Base-by-base conservation (phyloP, 2,888 invertebrate genomes). In the Mythimna loreyi region DNA sequence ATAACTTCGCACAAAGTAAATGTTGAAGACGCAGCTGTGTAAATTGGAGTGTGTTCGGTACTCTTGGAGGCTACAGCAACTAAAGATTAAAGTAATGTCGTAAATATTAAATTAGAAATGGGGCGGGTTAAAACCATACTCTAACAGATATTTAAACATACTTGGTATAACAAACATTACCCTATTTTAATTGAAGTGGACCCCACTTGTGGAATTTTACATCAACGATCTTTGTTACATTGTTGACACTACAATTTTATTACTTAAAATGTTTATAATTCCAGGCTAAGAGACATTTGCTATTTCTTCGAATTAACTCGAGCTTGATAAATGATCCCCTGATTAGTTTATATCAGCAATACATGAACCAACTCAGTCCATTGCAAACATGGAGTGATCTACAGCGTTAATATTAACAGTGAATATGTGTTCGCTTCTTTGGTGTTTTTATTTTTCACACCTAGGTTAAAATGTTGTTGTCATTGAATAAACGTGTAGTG, bases 401-500 rank as follows among this genome's bases (percentile, higher is more conserved):
- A 45, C n/a, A 21, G 33, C 13, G 13, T 49, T 62, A 28, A 36
- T 21, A 49, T 36, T 28, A 36, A 21, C 49, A 60, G 33, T 36
- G 19, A 49, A 36, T 16, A 61, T n/a, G 33, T 47, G 47, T 64
- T 49, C 40, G 61, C 47, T 60, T 49, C n/a, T 47, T 33, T 25
- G 13, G 11, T 49, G 56, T 66, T 66, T 67, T 66, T 6, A 25
- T 59, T 49, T 58, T 47, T 53, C 58, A 47, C 36, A 49, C 25
- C 19, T 68, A 60, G 55, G 28, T 45, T 59, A 73, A 25, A 75
- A 75, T 62, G 55, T 33, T 72, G 70, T 67, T 76, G 59, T 64
- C 61, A 78, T 67, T 73, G 47, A 67, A 67, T 63, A 73, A 62
- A 73, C 50, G 40, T 73, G 57, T 73, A 62, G 64, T 74, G 43